Evolutionary conservation across 2,888 invertebrate species (phyloP), one percentile per base, ranked within the genome.

Genomic region (Congeria kusceri): DNA sequence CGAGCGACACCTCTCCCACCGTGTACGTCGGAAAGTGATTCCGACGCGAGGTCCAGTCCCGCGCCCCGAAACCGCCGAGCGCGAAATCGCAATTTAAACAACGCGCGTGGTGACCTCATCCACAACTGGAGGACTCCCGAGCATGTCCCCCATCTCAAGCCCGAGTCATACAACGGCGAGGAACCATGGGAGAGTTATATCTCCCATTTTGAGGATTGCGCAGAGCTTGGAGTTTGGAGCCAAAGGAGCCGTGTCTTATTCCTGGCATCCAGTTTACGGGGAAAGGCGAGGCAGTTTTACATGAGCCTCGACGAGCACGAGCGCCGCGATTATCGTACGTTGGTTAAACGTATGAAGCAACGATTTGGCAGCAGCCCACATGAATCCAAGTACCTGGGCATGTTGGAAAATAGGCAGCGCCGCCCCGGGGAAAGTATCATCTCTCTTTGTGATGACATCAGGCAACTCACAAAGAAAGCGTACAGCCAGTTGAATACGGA

Each of bases 401-500:
- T 67, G 29, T 62, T 67, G 23, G 77, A 77, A 28, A 65, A 47
- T 49, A 59, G 77, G 15, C 46, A 39, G 23, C 20, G 53, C 11
- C 13, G 7, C 9, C 13, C 13, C 1, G 53, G 18, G 9, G 69
- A 75, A 39, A 56, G 64, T 20, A 68, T 82, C n/a, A 49, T 75
- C 1, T 53, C 66, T 9, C 56, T 78, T 11, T 74, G 68, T 0
- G 75, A 82, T 44, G 75, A 81, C 29, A 47, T 78, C 23, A 58
- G 75, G 5, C 78, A 78, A 39, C 49, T 83, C 20, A 61, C 83
- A 0, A 65, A 77, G 39, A 76, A 77, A 20, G 74, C 76, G 1
- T 76, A 75, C 25, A 53, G 61, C 1, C 61, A 80, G 27, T 49
- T 77, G 11, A 72, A 74, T 23, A 5, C 15, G 13, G 23, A 25